phyloP scores from a whole-genome alignment of 1,140 invertebrate species.

The Drosophila miranda region DNA sequence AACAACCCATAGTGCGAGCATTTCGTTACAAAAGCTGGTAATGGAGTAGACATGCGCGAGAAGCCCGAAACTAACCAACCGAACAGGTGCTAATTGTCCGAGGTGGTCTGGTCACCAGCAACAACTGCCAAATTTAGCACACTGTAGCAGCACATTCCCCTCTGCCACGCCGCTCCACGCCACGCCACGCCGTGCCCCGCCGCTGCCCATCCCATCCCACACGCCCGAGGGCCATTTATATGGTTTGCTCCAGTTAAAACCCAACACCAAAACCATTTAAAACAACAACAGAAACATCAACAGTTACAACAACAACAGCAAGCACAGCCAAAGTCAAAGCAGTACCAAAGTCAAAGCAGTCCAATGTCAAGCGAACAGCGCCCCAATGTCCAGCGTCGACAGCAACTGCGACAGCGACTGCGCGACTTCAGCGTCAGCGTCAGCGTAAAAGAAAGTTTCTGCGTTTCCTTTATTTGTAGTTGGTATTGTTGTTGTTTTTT shows the following conservation, averaged over 20 bases:
- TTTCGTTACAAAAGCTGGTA: slow-evolving; percentile 40
- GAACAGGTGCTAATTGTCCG: slow-evolving; percentile 65
- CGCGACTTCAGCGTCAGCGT: background rate
- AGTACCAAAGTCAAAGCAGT: slow-evolving; percentile 18
- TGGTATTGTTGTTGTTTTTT: slow-evolving; percentile 33
- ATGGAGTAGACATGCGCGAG: slow-evolving; percentile 53
- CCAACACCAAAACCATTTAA: background rate
- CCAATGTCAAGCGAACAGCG: slow-evolving; percentile 67
- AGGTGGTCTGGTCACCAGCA: slow-evolving; percentile 26
- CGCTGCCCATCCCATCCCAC: background rate
- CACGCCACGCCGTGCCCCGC: background rate
- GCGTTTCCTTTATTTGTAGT: slow-evolving; percentile 44
- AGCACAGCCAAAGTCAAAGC: slow-evolving; percentile 26
- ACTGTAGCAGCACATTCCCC: background rate
- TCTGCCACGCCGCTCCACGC: too few relatives aligned
- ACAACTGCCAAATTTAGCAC: slow-evolving; percentile 44
- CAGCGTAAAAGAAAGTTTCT: slow-evolving; percentile 64
- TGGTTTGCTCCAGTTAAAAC: slow-evolving; percentile 48
- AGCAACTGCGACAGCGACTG: background rate
- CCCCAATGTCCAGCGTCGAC: slow-evolving; percentile 19
- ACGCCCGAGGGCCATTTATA: slow-evolving; percentile 12
- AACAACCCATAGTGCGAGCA: too few relatives aligned
- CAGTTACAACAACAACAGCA: background rate
- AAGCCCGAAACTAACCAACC: slow-evolving; percentile 25
- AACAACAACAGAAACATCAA: slow-evolving; percentile 11